Evolutionary conservation across 2,888 invertebrate genomes (phyloP), one percentile per base, ranked within the genome.

Genomic region (Tiliacea aurago): DNA sequence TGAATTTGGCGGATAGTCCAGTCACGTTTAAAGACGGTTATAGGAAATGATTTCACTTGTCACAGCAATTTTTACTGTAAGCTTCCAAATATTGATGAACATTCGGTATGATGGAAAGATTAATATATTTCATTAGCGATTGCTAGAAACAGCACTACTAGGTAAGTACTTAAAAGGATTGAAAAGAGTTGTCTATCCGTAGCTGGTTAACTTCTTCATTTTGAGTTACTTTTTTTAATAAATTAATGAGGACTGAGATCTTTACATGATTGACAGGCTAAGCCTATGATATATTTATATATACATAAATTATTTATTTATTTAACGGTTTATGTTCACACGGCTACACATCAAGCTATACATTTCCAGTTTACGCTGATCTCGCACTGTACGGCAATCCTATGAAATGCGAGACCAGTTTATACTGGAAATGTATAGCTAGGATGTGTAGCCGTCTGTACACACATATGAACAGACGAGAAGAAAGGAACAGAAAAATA

Each of bases 1-100:
- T 59, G 13, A 7, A 49, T 4, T 45, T 58, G 28, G 6, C 5
- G 71, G 73, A 64, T n/a, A 64, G 9, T 62, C 7, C 11, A 62
- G 4, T 45, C 13, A 20, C 62, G 62, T 28, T 28, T 7, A 62
- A 45, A 28, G 43, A 28, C 20, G 45, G 11, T 45, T 28, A 28
- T 0, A 7, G 20, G 9, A 20, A 63, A 45, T 2, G 2, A 28
- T 45, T 62, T 2, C 15, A 62, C 10, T 18, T 62, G 20, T 20
- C 11, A 45, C 4, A 45, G 23, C 6, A 2, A 28, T 13, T 28
- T 62, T 43, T 23, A 18, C 2, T 23, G 18, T 7, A 7, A 28
- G 7, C 28, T 20, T 45, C 11, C 18, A 28, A 20, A 18, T 45
- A 7, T 11, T 62, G 18, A 62, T 20, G 18, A 18, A 62, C 18